A percentile compares a stretch with the other conserved stretches of the same genome.
Evolutionary conservation across 2,113 vertebrate species (phyloP).

Genomic region (Gobiocypris rarus): DNA sequence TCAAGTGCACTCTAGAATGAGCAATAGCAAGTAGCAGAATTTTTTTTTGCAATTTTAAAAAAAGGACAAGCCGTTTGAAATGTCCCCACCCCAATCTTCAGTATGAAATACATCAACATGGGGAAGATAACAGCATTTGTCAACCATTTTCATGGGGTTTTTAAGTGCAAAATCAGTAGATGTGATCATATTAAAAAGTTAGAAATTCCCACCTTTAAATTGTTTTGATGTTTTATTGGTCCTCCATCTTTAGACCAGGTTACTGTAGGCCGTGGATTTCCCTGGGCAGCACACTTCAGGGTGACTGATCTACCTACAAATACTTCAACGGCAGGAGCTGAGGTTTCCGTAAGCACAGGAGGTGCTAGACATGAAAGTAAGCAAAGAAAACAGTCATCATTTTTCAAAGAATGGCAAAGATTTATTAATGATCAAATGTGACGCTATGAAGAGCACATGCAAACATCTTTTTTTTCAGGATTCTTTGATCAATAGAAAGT

Average conservation of each 20-base stretch:
- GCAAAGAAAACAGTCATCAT: slow-evolving; percentile 27
- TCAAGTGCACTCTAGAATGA: neutral
- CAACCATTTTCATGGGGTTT: neutral
- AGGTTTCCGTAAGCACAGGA: slow-evolving; percentile 82
- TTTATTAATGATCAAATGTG: neutral
- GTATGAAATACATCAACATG: neutral
- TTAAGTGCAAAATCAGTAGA: neutral
- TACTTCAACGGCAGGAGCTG: slow-evolving; percentile 80
- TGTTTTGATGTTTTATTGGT: slow-evolving; percentile 65
- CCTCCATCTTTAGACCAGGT: slow-evolving; percentile 83
- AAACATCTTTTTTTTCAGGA: too few relatives aligned
- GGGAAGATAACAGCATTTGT: neutral
- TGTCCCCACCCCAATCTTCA: neutral
- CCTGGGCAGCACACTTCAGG: slow-evolving; percentile 81
- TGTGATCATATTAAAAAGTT: too few relatives aligned
- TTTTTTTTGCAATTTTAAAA: neutral
- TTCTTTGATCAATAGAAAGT: too few relatives aligned
- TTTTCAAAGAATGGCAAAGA: neutral
- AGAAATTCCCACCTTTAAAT: slow-evolving; percentile 72
- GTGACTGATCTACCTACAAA: slow-evolving; percentile 72
- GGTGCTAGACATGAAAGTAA: slow-evolving; percentile 73
- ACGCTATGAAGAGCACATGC: neutral
- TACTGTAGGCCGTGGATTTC: slow-evolving; percentile 85
- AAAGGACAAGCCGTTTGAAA: too few relatives aligned
- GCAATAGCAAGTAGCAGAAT: neutral